Percentiles rank a stretch among this genome's conserved stretches.
phyloP scores from a whole-genome alignment of 2,797 vertebrate genomes.

The Alca torda region DNA sequence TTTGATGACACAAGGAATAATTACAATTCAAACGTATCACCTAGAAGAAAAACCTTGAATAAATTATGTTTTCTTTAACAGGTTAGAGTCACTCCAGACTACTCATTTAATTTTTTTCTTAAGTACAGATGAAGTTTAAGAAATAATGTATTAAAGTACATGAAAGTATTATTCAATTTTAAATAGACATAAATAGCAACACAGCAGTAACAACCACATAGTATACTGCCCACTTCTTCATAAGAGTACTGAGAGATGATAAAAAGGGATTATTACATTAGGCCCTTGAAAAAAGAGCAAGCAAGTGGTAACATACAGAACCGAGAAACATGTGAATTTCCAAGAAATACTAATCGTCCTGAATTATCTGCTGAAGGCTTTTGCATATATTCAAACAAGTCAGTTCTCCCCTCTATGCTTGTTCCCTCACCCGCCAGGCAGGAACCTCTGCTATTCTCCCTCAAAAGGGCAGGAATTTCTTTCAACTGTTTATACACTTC shows the following conservation, averaged over 20 bases:
- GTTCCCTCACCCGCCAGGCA: not conserved
- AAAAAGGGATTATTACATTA: not conserved
- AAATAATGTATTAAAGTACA: not conserved
- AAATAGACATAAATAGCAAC: not conserved
- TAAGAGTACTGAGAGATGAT: not conserved
- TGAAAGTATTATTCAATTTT: not conserved
- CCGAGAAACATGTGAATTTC: not conserved
- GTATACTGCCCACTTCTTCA: not conserved
- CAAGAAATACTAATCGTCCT: not conserved
- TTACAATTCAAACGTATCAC: not conserved
- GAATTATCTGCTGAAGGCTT: not conserved
- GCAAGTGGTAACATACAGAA: not conserved
- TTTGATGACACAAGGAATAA: not conserved
- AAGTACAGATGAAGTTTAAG: not conserved
- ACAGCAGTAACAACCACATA: not conserved
- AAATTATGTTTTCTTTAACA: not conserved
- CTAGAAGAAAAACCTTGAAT: not conserved
- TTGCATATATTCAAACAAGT: not conserved
- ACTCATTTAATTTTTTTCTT: not conserved
- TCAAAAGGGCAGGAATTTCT: not conserved
- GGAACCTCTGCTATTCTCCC: not conserved
- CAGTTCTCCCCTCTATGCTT: not conserved
- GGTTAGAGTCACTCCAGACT: not conserved
- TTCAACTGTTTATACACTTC: not conserved
- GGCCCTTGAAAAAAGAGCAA: not conserved